Evolutionary conservation across 2,113 vertebrate species (phyloP).

Genomic region (Sphyrna mokarran): DNA sequence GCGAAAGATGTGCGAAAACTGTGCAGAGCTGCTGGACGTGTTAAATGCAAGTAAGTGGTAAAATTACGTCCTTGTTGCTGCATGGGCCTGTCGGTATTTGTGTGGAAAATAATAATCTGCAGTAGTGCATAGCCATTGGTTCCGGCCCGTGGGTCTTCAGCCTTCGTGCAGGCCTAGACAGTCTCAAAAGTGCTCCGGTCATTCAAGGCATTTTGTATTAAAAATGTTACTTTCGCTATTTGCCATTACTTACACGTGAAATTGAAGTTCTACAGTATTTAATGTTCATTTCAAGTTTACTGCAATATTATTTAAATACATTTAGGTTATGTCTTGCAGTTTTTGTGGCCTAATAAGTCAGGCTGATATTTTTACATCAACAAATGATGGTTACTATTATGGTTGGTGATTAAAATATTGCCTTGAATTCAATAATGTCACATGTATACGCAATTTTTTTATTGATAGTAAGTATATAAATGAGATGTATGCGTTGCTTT

Average conservation of each 20-base stretch:
- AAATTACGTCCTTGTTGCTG: conserved; percentile 13
- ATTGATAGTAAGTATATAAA: neutral
- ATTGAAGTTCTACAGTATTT: neutral
- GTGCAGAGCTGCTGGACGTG: conserved; percentile 97
- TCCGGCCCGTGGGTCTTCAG: conserved; percentile 11
- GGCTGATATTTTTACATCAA: neutral
- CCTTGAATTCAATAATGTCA: neutral
- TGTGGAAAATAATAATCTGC: conserved; percentile 28
- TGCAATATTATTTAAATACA: neutral
- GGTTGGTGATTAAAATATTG: neutral
- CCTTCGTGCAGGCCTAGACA: neutral
- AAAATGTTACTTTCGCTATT: neutral
- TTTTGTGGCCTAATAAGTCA: conserved; percentile 35
- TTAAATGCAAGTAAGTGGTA: conserved; percentile 91
- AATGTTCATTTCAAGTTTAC: neutral
- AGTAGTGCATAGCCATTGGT: conserved; percentile 26
- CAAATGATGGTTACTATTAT: neutral
- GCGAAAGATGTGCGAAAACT: conserved; percentile 98
- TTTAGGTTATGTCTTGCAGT: no score
- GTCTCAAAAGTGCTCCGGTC: conserved; percentile 17
- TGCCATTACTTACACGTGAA: neutral
- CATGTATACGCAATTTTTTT: neutral
- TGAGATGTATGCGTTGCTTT: neutral
- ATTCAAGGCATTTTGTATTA: conserved; percentile 17
- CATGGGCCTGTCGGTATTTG: conserved; percentile 3